Conservation (phyloP, 2,888 invertebrate species). For the Phoenoteleia sp. region DNA sequence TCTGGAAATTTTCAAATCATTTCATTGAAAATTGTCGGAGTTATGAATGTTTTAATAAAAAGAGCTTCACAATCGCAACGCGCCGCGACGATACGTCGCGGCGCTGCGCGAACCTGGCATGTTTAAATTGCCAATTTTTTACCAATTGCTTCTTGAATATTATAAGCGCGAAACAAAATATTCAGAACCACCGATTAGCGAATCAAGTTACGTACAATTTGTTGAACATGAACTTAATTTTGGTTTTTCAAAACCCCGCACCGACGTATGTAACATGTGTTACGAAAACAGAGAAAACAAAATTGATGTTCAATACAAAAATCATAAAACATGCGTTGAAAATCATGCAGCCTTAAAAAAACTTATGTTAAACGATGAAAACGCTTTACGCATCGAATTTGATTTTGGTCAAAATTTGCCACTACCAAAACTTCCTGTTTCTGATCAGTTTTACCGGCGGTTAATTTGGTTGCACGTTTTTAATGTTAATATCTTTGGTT, state of each 20-base stretch:
- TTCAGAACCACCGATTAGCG: constrained; percentile 27
- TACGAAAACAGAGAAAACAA: background rate
- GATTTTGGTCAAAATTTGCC: constrained; percentile 72
- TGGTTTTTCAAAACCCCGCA: constrained; percentile 17
- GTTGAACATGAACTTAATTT: constrained; percentile 26
- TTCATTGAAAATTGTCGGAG: too few species aligned
- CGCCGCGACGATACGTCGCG: too few species aligned
- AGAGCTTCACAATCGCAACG: too few species aligned
- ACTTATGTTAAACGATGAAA: constrained; percentile 7
- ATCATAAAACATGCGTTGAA: too few species aligned
- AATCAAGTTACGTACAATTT: constrained; percentile 29
- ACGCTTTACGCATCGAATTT: constrained; percentile 55
- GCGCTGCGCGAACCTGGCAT: too few species aligned
- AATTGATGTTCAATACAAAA: background rate
- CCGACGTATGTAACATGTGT: constrained; percentile 41
- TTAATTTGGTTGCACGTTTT: constrained; percentile 69
- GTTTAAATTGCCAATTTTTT: too few species aligned
- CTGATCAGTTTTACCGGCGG: constrained; percentile 67
- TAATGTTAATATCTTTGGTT: constrained; percentile 58
- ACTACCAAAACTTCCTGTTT: constrained; percentile 68
- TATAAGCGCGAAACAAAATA: constrained; percentile 16
- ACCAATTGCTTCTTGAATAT: constrained; percentile 19
- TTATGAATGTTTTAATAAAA: too few species aligned
- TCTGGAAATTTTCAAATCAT: too few species aligned
- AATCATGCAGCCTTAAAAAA: constrained; percentile 22